A percentile compares a stretch with the other conserved stretches of the same genome.
phyloP scores from a whole-genome alignment of 2,113 vertebrate genomes.

The Nothocercus nigrocapillus region DNA sequence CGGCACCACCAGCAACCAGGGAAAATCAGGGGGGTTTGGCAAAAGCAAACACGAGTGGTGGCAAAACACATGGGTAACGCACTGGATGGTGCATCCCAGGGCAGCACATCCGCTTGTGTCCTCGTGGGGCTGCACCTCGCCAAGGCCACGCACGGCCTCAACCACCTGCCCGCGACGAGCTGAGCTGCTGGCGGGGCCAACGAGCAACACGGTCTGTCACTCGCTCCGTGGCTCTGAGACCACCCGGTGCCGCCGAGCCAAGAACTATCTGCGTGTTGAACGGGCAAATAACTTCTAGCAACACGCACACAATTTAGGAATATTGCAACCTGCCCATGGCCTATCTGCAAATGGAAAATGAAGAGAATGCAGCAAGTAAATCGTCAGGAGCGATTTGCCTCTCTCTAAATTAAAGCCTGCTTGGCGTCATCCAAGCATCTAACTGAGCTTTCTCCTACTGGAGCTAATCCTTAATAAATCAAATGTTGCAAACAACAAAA shows the following conservation, averaged over 20 bases:
- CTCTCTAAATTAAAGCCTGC: slow-evolving; percentile 21
- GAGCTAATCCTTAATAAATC: slow-evolving; percentile 57
- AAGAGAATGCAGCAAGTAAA: slow-evolving; percentile 52
- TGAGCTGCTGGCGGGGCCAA: not conserved
- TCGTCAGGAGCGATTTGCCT: slow-evolving; percentile 27
- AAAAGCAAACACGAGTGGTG: not conserved
- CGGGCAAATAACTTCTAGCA: slow-evolving; percentile 48
- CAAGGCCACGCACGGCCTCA: not conserved
- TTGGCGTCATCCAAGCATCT: slow-evolving; percentile 49
- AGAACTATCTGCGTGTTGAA: slow-evolving; percentile 41
- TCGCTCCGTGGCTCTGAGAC: not conserved
- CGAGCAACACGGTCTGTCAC: not conserved
- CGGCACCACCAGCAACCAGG: not conserved
- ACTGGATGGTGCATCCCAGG: not conserved
- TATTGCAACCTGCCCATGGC: slow-evolving; percentile 47
- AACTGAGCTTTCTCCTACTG: slow-evolving; percentile 35
- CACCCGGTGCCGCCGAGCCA: not conserved
- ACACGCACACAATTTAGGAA: slow-evolving; percentile 25
- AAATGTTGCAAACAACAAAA: slow-evolving; percentile 39
- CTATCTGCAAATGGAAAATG: slow-evolving; percentile 59
- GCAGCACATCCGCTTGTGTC: slow-evolving; percentile 5
- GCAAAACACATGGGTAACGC: not conserved
- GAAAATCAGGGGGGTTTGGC: not conserved
- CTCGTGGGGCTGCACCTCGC: not conserved
- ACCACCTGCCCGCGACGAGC: not conserved